Evolutionary conservation across 2,888 invertebrate genomes (phyloP).

Genomic region (Caenorhabditis japonica): DNA sequence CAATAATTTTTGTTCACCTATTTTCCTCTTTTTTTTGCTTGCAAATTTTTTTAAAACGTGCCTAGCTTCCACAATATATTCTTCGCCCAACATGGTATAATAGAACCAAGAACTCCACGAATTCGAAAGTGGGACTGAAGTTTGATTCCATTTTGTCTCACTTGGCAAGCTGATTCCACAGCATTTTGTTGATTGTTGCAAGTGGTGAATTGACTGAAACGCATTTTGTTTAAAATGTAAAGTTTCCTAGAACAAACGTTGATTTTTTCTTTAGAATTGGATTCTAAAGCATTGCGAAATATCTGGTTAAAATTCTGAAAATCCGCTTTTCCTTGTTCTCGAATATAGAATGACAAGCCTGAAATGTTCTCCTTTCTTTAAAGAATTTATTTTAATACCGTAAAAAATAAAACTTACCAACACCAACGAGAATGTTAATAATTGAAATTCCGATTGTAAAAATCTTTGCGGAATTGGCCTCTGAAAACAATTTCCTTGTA

Average conservation of each 20-base stretch:
- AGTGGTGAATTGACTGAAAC: conserved; percentile 29
- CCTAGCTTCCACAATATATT: conserved; percentile 28
- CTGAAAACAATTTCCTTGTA: no score
- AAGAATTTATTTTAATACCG: no score
- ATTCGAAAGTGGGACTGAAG: background rate
- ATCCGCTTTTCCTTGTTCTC: background rate
- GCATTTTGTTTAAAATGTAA: background rate
- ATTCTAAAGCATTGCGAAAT: conserved; percentile 5
- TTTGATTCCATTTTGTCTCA: conserved; percentile 18
- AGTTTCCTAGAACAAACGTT: background rate
- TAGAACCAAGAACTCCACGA: conserved; percentile 42
- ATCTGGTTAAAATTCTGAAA: background rate
- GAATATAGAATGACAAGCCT: background rate
- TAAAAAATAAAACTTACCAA: no score
- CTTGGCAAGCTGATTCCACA: conserved; percentile 16
- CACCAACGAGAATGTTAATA: no score
- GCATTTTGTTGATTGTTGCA: conserved; percentile 21
- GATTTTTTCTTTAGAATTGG: conserved; percentile 3
- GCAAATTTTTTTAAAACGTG: no score
- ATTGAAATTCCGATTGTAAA: no score
- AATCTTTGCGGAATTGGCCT: no score
- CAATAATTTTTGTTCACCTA: no score
- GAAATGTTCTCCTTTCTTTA: background rate
- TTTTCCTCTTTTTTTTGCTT: no score
- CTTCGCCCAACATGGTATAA: conserved; percentile 13